Evolutionary conservation across 1,140 invertebrate genomes (phyloP).

Genomic region (Philotrypesis tridentata): DNA sequence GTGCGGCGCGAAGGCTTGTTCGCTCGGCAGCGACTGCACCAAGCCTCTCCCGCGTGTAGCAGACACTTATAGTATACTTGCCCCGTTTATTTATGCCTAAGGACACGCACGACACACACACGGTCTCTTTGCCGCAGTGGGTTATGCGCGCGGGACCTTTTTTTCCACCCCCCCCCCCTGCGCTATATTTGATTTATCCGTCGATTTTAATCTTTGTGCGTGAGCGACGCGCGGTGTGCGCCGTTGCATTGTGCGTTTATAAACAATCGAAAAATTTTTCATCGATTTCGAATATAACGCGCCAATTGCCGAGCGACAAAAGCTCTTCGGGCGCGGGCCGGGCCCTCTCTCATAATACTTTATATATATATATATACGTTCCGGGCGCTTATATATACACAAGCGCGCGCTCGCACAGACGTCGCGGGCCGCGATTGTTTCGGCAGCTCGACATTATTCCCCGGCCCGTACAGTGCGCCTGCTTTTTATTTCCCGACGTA

Average conservation of each 20-base stretch:
- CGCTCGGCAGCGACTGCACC: background rate
- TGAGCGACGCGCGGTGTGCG: no score
- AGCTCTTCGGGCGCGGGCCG: background rate
- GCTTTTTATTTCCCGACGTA: background rate
- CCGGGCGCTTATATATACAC: no score
- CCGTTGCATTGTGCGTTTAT: no score
- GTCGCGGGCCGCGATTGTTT: background rate
- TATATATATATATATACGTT: no score
- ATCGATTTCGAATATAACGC: background rate
- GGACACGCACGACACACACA: background rate
- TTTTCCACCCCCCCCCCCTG: no score
- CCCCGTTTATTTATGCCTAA: background rate
- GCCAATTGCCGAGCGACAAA: background rate
- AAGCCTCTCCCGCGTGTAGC: background rate
- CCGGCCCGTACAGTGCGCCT: no score
- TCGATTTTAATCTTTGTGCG: no score
- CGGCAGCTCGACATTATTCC: background rate
- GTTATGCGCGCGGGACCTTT: no score
- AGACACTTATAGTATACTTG: constrained; percentile 6
- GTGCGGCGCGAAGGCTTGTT: constrained; percentile 12
- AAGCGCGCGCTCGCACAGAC: no score
- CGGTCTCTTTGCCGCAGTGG: no score
- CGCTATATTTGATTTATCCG: background rate
- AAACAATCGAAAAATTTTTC: background rate
- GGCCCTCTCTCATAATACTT: background rate